These are phyloP conservation scores for Leguminivora glycinivorella DNA, from an alignment of 1,140 invertebrate species.

Conservation along the genomic window DNA sequence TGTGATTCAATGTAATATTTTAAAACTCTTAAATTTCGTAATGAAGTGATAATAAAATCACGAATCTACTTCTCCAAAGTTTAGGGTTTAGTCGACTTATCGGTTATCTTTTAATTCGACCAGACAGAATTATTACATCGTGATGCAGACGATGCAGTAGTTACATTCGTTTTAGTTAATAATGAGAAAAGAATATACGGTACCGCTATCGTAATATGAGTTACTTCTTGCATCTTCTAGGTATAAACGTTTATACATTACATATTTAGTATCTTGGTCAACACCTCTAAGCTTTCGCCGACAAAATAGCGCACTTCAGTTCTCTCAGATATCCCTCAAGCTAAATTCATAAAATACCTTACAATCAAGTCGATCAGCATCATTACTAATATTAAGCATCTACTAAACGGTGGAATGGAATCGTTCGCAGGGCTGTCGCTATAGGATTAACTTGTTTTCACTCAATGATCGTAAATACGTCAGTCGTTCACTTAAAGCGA, in stretches of 20 bases:
- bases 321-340: not conserved
- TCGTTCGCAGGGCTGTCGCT: slow-evolving; percentile 17
- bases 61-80: too few relatives aligned
- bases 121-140: too few relatives aligned
- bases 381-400: not conserved
- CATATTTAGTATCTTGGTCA: too few relatives aligned
- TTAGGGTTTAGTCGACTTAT: too few relatives aligned
- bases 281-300: not conserved
- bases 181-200: too few relatives aligned
- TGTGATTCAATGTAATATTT: not conserved
- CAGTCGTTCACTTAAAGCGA: slow-evolving; percentile 33
- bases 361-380: slow-evolving; percentile 2
- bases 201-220: too few relatives aligned
- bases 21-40: not conserved
- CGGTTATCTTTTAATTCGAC: too few relatives aligned
- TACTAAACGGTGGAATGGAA: not conserved
- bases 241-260: too few relatives aligned
- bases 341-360: not conserved
- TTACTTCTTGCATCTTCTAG: too few relatives aligned
- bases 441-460: slow-evolving; percentile 32
- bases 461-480: slow-evolving; percentile 22
- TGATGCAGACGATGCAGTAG: too few relatives aligned
- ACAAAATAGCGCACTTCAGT: not conserved
- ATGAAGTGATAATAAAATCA: too few relatives aligned
- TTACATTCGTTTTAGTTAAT: too few relatives aligned